A percentile compares a stretch with the other conserved stretches of the same genome.
phyloP scores from a whole-genome alignment of 2,888 invertebrate species.

The Oeneis ivallda region DNA sequence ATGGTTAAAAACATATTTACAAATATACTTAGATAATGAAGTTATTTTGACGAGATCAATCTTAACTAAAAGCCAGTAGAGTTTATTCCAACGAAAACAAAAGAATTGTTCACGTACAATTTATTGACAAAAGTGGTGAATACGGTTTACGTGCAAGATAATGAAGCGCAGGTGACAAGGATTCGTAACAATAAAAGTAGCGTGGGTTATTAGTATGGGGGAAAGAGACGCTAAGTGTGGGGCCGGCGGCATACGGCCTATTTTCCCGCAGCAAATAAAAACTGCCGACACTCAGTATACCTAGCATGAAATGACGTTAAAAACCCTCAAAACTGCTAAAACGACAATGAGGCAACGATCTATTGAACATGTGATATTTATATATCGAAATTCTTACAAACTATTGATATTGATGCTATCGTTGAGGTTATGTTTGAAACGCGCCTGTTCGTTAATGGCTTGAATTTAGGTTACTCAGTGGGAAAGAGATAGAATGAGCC shows the following conservation, averaged over 20 bases:
- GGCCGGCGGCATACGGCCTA: slow-evolving; percentile 66
- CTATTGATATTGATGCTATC: slow-evolving; percentile 33
- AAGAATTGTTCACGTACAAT: slow-evolving; percentile 36
- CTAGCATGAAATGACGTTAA: slow-evolving; percentile 56
- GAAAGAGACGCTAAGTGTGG: slow-evolving; percentile 58
- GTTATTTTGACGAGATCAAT: slow-evolving; percentile 46
- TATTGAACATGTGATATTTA: slow-evolving; percentile 24
- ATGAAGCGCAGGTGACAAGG: slow-evolving; percentile 73
- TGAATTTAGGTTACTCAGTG: slow-evolving; percentile 53
- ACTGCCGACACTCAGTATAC: slow-evolving; percentile 70
- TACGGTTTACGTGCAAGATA: slow-evolving; percentile 56
- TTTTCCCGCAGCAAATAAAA: slow-evolving; percentile 65
- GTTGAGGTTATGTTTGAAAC: slow-evolving; percentile 38
- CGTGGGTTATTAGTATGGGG: slow-evolving; percentile 74
- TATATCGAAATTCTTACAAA: slow-evolving; percentile 12
- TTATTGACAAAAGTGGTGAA: slow-evolving; percentile 51
- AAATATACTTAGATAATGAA: slow-evolving; percentile 6
- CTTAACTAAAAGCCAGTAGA: slow-evolving; percentile 55
- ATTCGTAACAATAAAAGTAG: slow-evolving; percentile 71
- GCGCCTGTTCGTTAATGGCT: slow-evolving; percentile 40
- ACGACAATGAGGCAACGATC: slow-evolving; percentile 34
- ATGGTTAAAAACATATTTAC: neutral
- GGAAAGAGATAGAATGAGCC: slow-evolving; percentile 48
- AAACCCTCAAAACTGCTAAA: slow-evolving; percentile 51
- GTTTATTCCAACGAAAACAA: slow-evolving; percentile 43